Evolutionary conservation across 2,113 vertebrate species (phyloP), one percentile per base, ranked within the genome.

Genomic region (Nothobranchius kuhntae): DNA sequence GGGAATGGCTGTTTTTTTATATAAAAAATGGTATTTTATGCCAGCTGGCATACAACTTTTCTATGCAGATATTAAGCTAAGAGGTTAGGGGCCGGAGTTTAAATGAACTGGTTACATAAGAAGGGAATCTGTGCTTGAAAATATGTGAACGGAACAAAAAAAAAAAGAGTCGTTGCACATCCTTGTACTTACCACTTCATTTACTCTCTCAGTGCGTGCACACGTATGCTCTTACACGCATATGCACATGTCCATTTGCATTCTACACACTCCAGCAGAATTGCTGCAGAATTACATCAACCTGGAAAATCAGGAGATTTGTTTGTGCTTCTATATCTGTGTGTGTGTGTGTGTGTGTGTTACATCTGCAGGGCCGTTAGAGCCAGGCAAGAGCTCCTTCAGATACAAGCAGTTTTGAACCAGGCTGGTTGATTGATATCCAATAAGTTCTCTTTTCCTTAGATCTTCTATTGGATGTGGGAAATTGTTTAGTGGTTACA

Each of bases 31-130:
- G 52, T 81, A 17, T 81, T 51, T 78, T 84, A 70, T 84, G 85
- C 81, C 86, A 89, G 86, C 84, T 89, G 87, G 84, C 84, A 73
- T 81, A 68, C 65, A 81, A 76, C 66, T 77, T 82, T 78, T 69
- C 75, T 65, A 76, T 65, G 75, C 73, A 84, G 77, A 88, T 85
- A 81, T 73, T 71, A 81, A 65, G 78, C 86, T 79, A 75, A 77
- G 67, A 74, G 67, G 70, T 75, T 6, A 30, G 36, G 48, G 80
- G 75, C 76, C 50, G 9, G 75, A 68, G 75, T 77, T 84, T 63
- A 72, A 81, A 87, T 77, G 70, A 76, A 85, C 66, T 51, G 38
- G 77, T 87, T 88, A 85, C 58, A 35, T 89, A 89, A 89, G 68
- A 73, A 0, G 5, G 53, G 53, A 67, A 81, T 59, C 60, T 48